Conservation (phyloP, 2,797 vertebrate genomes). For the Melanotaenia parkinsoni region DNA sequence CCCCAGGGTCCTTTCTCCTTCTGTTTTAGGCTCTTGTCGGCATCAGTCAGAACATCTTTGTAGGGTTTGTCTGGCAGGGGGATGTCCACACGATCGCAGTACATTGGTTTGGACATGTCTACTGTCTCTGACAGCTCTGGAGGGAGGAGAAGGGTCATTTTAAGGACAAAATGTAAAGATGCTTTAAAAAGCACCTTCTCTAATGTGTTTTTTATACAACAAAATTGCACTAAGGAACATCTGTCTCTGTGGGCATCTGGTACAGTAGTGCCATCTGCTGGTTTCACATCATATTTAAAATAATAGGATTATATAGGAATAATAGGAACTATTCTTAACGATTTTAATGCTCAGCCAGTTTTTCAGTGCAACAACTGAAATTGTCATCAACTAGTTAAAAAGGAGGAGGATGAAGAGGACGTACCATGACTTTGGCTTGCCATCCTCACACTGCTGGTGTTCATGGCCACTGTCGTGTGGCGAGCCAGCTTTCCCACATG, state of each 20-base stretch:
- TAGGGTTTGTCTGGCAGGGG: slow-evolving; percentile 86
- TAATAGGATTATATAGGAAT: too few species aligned
- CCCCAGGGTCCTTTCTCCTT: slow-evolving; percentile 90
- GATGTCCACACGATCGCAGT: slow-evolving; percentile 78
- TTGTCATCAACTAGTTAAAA: not conserved
- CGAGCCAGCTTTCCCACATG: slow-evolving; percentile 64
- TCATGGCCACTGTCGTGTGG: slow-evolving; percentile 48
- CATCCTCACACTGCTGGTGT: slow-evolving; percentile 60
- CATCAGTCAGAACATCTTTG: slow-evolving; percentile 67
- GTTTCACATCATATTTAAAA: not conserved
- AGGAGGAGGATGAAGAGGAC: not conserved
- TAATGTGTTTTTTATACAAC: not conserved
- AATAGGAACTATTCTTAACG: too few species aligned
- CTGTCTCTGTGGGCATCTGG: not conserved
- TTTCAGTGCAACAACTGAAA: not conserved
- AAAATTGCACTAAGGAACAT: not conserved
- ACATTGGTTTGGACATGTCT: slow-evolving; percentile 81
- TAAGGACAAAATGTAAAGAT: not conserved
- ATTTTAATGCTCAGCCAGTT: not conserved
- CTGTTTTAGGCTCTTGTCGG: slow-evolving; percentile 85
- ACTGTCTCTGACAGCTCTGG: slow-evolving; percentile 62
- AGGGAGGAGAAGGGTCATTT: slow-evolving; percentile 10
- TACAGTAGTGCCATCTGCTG: slow-evolving; percentile 49
- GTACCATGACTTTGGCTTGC: slow-evolving; percentile 69
- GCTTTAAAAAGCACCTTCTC: not conserved